Evolutionary conservation across 1,140 invertebrate species (phyloP), one percentile per base, ranked within the genome.

Genomic region (Drosophila orosa): DNA sequence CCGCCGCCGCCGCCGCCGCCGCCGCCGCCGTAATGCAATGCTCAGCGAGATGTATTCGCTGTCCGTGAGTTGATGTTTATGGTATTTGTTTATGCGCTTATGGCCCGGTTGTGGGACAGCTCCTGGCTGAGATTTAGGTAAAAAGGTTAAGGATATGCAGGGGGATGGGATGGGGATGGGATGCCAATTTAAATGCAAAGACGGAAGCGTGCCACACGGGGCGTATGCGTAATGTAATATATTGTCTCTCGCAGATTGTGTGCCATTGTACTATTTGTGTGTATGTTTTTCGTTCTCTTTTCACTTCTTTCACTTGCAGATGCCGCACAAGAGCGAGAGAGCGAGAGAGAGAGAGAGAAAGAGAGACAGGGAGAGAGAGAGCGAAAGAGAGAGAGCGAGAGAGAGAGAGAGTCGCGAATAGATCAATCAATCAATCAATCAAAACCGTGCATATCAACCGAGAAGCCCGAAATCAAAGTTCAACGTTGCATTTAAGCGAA

Each of bases 71-170:
- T 25, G n/a, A n/a, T 74, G 71, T 74, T 58, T 76, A 76, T 76
- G 59, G 59, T 82, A 59, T 83, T 79, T 83, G 71, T 58, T 69
- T 74, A 83, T 79, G 80, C 67, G 80, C 73, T 84, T 85, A 80
- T 50, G 57, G 63, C 57, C 74, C 68, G 22, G 60, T 48, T 48
- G 63, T 69, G 68, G 35, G 68, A 33, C 58, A 60, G 67, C 68
- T 60, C n/a, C 74, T 42, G 24, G 33, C 74, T 76, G 84, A 83
- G 83, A 87, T 89, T 83, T 87, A 56, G 83, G 83, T 87, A 87
- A 87, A 80, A 87, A 87, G 83, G 83, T 87, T 87, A 87, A 86
- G 82, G 79, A 86, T 87, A 86, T 86, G 79, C 71, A 56, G 61
- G n/a, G 47, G 47, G 54, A 50, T 39, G 54, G 37, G 37, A 17